phyloP scores from a whole-genome alignment of 2,113 vertebrate species.

The Fregetta grallaria region DNA sequence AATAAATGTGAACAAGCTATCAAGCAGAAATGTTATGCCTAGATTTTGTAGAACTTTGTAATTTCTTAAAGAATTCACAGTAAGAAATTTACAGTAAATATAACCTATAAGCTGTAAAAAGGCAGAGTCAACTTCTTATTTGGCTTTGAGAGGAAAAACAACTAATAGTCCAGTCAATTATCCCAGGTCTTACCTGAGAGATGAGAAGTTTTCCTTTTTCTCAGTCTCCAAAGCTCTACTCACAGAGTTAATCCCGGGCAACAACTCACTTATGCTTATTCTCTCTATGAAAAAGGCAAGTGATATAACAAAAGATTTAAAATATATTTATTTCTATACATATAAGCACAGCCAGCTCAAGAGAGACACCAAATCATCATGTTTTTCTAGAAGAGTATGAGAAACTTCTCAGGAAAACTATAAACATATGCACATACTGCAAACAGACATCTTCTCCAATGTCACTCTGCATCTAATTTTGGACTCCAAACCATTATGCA shows the following conservation, averaged over 20 bases:
- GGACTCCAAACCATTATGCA: neutral
- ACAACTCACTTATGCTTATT: constrained; percentile 32
- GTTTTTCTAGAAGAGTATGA: constrained; percentile 11
- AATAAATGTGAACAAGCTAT: neutral
- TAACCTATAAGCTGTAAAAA: neutral
- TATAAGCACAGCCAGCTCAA: constrained; percentile 2
- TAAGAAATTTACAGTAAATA: neutral
- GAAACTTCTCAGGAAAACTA: constrained; percentile 39
- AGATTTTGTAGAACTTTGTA: neutral
- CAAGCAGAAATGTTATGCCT: neutral
- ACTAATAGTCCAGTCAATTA: neutral
- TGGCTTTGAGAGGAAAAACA: neutral
- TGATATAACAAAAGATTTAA: neutral
- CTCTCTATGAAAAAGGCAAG: constrained; percentile 25
- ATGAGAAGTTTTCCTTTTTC: neutral
- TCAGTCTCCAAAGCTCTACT: constrained; percentile 46
- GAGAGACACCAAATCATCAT: neutral
- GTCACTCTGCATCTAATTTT: constrained; percentile 53
- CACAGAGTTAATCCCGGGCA: constrained; percentile 16
- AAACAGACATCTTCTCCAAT: constrained; percentile 30
- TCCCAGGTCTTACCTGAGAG: constrained; percentile 26
- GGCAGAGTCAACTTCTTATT: neutral
- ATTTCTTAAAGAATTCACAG: neutral
- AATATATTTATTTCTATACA: neutral
- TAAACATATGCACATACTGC: constrained; percentile 11